These are phyloP conservation scores for Schizotus pectinicornis DNA, from an alignment of 2,888 invertebrate genomes.

Conservation along the genomic window DNA sequence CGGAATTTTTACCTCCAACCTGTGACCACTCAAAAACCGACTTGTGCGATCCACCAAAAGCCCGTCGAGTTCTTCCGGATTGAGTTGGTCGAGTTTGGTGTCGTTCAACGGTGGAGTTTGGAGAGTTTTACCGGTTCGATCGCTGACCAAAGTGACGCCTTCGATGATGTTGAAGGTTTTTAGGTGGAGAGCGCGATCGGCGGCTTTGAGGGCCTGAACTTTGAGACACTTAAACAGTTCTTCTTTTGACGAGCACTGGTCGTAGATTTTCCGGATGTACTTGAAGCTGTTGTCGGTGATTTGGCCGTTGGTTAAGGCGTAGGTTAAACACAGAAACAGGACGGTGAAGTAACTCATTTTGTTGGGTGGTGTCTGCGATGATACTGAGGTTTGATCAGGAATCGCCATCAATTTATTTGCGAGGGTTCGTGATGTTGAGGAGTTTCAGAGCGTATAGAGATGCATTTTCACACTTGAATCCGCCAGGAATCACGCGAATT, in stretches of 20 bases:
- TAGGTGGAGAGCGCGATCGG: slow-evolving; percentile 69
- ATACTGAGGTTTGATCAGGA: slow-evolving; percentile 6
- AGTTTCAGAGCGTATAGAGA: slow-evolving; percentile 34
- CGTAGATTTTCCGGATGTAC: slow-evolving; percentile 63
- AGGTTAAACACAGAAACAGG: slow-evolving; percentile 9
- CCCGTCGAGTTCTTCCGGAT: slow-evolving; percentile 67
- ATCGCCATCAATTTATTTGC: slow-evolving; percentile 7
- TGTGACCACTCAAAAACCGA: slow-evolving; percentile 67
- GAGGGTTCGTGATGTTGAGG: slow-evolving; percentile 11
- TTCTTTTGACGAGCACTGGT: slow-evolving; percentile 68
- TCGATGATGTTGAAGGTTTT: slow-evolving; percentile 68
- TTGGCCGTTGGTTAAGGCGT: slow-evolving; percentile 2
- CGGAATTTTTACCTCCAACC: slow-evolving; percentile 53
- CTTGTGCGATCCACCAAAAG: slow-evolving; percentile 64
- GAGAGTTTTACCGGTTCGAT: slow-evolving; percentile 42
- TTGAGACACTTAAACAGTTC: slow-evolving; percentile 75
- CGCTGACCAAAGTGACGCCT: slow-evolving; percentile 65
- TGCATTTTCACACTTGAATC: slow-evolving; percentile 4
- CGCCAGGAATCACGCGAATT: background rate
- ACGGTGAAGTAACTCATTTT: slow-evolving; percentile 11
- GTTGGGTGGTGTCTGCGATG: slow-evolving; percentile 37
- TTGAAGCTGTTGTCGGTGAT: slow-evolving; percentile 50
- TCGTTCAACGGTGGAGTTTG: slow-evolving; percentile 39
- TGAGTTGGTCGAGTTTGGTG: slow-evolving; percentile 65
- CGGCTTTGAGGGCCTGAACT: slow-evolving; percentile 70